These are phyloP conservation scores for Leucophora obtusa DNA, from an alignment of 2,888 invertebrate species.

Conservation along the genomic window DNA sequence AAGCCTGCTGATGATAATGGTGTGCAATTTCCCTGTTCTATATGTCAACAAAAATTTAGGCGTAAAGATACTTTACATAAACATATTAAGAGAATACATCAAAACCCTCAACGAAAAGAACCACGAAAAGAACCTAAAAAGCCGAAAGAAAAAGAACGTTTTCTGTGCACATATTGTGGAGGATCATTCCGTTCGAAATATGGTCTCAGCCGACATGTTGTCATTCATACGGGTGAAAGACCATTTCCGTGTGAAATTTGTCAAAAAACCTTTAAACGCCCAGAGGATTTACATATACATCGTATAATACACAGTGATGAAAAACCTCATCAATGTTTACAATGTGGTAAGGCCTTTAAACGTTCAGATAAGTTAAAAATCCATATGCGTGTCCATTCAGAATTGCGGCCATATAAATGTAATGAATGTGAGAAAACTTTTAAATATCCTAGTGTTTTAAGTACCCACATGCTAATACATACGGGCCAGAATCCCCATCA, in stretches of 20 bases:
- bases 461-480: slow-evolving; percentile 83
- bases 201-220: slow-evolving; percentile 52
- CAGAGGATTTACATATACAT: slow-evolving; percentile 83
- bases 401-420: slow-evolving; percentile 79
- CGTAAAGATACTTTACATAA: slow-evolving; percentile 55
- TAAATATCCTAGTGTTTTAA: slow-evolving; percentile 83
- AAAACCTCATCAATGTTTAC: slow-evolving; percentile 66
- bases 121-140: slow-evolving; percentile 32
- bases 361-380: slow-evolving; percentile 71
- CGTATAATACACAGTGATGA: slow-evolving; percentile 79
- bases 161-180: slow-evolving; percentile 55
- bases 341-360: slow-evolving; percentile 69
- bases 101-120: slow-evolving; percentile 45
- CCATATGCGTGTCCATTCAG: slow-evolving; percentile 69
- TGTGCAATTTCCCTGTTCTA: slow-evolving; percentile 50
- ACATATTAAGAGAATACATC: slow-evolving; percentile 55
- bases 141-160: slow-evolving; percentile 45
- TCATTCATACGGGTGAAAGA: slow-evolving; percentile 82
- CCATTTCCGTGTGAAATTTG: slow-evolving; percentile 71
- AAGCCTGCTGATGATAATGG: slow-evolving; percentile 40
- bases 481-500: slow-evolving; percentile 59
- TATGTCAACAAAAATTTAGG: slow-evolving; percentile 49
- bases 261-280: slow-evolving; percentile 80
- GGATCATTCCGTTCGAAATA: slow-evolving; percentile 53
- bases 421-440: slow-evolving; percentile 83